Evolutionary conservation across 2,888 invertebrate species (phyloP).

Genomic region (Chorisops tibialis): DNA sequence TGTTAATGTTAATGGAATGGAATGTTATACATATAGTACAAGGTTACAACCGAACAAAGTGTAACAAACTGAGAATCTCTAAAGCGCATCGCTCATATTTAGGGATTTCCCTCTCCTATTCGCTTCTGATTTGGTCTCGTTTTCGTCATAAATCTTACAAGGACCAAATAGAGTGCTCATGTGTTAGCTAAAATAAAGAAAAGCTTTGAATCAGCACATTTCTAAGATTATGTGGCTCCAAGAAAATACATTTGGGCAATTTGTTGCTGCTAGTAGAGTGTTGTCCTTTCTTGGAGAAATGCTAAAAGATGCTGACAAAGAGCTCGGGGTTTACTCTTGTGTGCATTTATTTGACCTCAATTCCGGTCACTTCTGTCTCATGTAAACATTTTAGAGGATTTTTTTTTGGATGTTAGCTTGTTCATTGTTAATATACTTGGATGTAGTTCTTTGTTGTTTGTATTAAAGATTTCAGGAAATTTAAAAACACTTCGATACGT

Average conservation of each 20-base stretch:
- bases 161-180: constrained; percentile 10
- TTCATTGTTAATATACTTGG: background rate
- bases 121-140: constrained; percentile 12
- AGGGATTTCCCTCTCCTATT: background rate
- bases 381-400: constrained; percentile 20
- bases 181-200: constrained; percentile 11
- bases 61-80: too few species aligned
- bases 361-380: constrained; percentile 10
- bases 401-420: constrained; percentile 1
- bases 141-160: constrained; percentile 9
- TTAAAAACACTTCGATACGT: too few species aligned
- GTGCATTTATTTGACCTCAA: constrained; percentile 14
- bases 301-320: background rate
- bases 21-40: too few species aligned
- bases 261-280: constrained; percentile 1
- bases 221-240: constrained; percentile 14
- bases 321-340: background rate
- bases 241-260: constrained; percentile 11
- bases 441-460: background rate
- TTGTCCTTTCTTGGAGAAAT: background rate
- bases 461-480: too few species aligned
- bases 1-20: too few species aligned
- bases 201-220: constrained; percentile 13
- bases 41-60: too few species aligned
- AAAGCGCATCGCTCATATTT: constrained; percentile 7